phyloP scores from a whole-genome alignment of 2,113 vertebrate species.

The Phalacrocorax aristotelis region DNA sequence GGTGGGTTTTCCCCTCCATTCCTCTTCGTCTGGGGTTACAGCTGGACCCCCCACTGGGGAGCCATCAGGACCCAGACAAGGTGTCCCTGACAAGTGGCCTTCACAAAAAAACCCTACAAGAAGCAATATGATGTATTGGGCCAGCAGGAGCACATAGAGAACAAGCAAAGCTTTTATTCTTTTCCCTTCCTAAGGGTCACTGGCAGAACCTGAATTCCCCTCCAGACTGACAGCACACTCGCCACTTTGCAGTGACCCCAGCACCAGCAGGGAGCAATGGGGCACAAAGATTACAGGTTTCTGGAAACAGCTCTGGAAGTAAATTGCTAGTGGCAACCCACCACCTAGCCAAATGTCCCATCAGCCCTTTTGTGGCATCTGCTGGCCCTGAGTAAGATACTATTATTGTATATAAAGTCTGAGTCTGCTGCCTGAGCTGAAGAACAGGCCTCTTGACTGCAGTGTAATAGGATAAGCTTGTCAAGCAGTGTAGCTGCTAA shows the following conservation, averaged over 20 bases:
- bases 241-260: neutral
- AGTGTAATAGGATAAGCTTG: neutral
- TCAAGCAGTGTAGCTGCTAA: neutral
- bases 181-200: rapidly evolving
- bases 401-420: neutral
- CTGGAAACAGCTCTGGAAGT: neutral
- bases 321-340: neutral
- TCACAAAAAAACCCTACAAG: neutral
- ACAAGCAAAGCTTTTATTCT: neutral
- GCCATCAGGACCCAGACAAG: neutral
- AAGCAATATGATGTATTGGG: neutral
- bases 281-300: neutral
- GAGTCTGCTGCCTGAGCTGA: neutral
- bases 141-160: neutral
- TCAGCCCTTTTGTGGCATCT: neutral
- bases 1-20: neutral
- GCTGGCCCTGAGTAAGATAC: neutral
- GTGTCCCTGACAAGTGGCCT: neutral
- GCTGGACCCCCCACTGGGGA: neutral
- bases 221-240: neutral
- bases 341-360: neutral
- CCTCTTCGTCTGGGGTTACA: neutral
- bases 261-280: neutral
- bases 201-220: neutral
- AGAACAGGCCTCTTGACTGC: neutral